These are phyloP conservation scores for Parauchenoglanis punctatus DNA, from an alignment of 2,797 vertebrate species.

Conservation along the genomic window DNA sequence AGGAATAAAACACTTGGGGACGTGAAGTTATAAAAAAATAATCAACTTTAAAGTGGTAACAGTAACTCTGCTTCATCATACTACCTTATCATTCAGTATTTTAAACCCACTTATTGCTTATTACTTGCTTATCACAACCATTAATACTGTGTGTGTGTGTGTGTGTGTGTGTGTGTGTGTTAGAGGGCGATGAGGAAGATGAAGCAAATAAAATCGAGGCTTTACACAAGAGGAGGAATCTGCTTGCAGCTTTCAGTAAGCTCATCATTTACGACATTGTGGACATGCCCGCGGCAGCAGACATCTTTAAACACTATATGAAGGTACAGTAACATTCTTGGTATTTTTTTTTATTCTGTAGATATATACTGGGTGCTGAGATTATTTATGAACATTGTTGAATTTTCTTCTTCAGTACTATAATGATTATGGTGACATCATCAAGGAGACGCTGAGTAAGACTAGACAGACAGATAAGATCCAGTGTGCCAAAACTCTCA, in stretches of 20 bases:
- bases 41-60: background rate
- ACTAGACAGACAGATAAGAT: conserved; percentile 99
- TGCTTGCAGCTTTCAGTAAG: conserved; percentile 96
- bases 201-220: conserved; percentile 99
- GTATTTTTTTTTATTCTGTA: background rate
- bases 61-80: background rate
- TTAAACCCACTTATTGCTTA: background rate
- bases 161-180: background rate
- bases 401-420: conserved; percentile 83
- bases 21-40: background rate
- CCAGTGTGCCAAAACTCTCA: conserved; percentile 97
- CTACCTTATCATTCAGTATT: background rate
- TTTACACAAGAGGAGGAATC: conserved; percentile 97
- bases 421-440: conserved; percentile 99
- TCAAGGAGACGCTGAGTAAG: conserved; percentile 99
- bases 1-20: background rate
- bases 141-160: background rate
- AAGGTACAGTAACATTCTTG: conserved; percentile 79
- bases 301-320: conserved; percentile 99
- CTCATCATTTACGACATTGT: conserved; percentile 98
- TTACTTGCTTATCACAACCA: background rate
- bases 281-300: conserved; percentile 98
- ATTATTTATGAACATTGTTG: conserved; percentile 16
- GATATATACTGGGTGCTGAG: background rate
- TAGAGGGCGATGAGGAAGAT: conserved; percentile 98